phyloP scores from a whole-genome alignment of 2,888 invertebrate genomes.

The Ryuthela nishihirai region DNA sequence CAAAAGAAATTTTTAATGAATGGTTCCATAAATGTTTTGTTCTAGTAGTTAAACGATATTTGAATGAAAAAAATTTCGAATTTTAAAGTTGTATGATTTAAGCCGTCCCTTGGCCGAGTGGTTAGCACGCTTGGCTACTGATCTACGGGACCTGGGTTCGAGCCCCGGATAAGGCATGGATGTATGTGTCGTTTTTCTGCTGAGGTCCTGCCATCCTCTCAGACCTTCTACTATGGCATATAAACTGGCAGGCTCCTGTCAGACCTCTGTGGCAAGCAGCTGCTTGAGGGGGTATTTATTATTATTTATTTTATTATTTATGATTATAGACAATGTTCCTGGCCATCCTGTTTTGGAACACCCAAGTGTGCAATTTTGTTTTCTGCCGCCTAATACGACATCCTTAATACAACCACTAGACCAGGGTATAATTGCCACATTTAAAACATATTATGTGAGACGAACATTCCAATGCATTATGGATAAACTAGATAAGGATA shows the following conservation, averaged over 20 bases:
- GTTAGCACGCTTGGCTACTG: no score
- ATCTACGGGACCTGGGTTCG: no score
- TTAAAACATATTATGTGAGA: conserved; percentile 17
- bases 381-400: conserved; percentile 22
- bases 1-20: conserved; percentile 6
- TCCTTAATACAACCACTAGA: conserved; percentile 18
- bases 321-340: conserved; percentile 25
- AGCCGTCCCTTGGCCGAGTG: no score
- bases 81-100: conserved; percentile 8
- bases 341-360: conserved; percentile 16
- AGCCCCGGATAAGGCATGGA: no score
- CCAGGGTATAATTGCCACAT: conserved; percentile 9
- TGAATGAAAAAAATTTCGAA: conserved; percentile 2
- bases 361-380: conserved; percentile 20
- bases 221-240: no score
- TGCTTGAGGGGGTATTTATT: no score
- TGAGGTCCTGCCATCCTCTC: no score
- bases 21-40: conserved; percentile 14
- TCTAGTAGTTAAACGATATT: conserved; percentile 14
- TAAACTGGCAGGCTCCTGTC: no score
- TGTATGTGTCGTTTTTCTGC: no score
- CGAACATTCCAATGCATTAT: conserved; percentile 11
- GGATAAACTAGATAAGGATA: no score
- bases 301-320: no score
- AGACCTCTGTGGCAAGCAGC: no score